A percentile compares a stretch with the other conserved stretches of the same genome.
phyloP scores from a whole-genome alignment of 30 jellyfish, hydroid and myxozoan species.

The Clytia hemisphaerica region DNA sequence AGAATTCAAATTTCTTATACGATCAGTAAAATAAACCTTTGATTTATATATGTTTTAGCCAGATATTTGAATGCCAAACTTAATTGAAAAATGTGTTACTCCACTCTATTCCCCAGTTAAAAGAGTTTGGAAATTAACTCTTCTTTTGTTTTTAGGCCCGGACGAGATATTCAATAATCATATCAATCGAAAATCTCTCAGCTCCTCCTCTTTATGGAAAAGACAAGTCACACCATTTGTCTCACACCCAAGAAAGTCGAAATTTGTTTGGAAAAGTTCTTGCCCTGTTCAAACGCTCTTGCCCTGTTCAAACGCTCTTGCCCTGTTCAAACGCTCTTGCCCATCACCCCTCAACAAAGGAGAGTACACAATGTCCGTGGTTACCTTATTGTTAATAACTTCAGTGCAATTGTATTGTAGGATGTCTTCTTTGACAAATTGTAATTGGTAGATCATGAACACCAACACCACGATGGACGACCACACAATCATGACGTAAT shows the following conservation, averaged over 20 bases:
- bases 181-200: too few relatives aligned
- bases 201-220: too few relatives aligned
- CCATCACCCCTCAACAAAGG: too few relatives aligned
- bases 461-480: conserved; percentile 74
- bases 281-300: conserved; percentile 28
- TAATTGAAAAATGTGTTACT: too few relatives aligned
- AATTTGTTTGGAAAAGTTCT: background rate
- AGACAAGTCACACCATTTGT: background rate
- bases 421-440: conserved; percentile 71
- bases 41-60: too few relatives aligned
- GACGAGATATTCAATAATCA: too few relatives aligned
- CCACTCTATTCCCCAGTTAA: too few relatives aligned
- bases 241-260: background rate
- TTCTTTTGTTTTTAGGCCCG: too few relatives aligned
- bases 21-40: background rate
- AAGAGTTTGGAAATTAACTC: too few relatives aligned
- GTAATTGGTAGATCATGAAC: conserved; percentile 81
- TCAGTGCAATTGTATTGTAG: conserved; percentile 77
- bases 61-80: too few relatives aligned
- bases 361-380: too few relatives aligned
- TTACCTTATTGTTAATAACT: background rate
- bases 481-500: conserved; percentile 80
- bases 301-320: conserved; percentile 30
- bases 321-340: conserved; percentile 37
- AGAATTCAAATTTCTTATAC: background rate